A percentile compares a stretch with the other conserved stretches of the same genome.
Evolutionary conservation across 2,888 invertebrate genomes (phyloP).

Genomic region (Blastobasis adustella): DNA sequence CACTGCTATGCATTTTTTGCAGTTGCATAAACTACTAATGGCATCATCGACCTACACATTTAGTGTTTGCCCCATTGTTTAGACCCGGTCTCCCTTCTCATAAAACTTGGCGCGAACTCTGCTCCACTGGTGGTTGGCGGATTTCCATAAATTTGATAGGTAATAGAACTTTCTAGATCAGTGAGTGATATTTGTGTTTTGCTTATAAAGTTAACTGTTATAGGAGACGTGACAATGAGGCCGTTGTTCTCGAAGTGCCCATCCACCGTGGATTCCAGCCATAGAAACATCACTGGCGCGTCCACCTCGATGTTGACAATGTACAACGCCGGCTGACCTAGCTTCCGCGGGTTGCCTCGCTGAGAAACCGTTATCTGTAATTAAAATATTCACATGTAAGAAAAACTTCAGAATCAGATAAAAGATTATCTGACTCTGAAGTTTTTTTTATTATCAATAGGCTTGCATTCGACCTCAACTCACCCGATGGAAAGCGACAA

Average conservation of each 20-base stretch:
- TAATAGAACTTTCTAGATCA: slow-evolving; percentile 37
- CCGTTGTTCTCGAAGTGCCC: slow-evolving; percentile 88
- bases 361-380: slow-evolving; percentile 40
- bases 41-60: no score
- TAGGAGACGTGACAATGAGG: slow-evolving; percentile 64
- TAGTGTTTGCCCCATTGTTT: background rate
- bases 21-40: no score
- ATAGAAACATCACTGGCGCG: slow-evolving; percentile 72
- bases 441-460: no score
- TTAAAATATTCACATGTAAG: background rate
- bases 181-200: slow-evolving; percentile 23
- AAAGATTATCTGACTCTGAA: no score
- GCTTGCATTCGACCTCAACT: no score
- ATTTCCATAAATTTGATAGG: slow-evolving; percentile 30
- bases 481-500: no score
- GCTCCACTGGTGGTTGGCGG: no score
- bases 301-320: slow-evolving; percentile 2
- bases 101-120: no score
- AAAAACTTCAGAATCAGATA: no score
- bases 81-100: background rate
- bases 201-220: slow-evolving; percentile 28
- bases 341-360: slow-evolving; percentile 4
- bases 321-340: background rate
- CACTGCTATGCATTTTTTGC: no score
- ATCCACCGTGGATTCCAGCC: slow-evolving; percentile 74